These are phyloP conservation scores for Smittia aterrima DNA, from an alignment of 2,888 invertebrate species.

Conservation along the genomic window DNA sequence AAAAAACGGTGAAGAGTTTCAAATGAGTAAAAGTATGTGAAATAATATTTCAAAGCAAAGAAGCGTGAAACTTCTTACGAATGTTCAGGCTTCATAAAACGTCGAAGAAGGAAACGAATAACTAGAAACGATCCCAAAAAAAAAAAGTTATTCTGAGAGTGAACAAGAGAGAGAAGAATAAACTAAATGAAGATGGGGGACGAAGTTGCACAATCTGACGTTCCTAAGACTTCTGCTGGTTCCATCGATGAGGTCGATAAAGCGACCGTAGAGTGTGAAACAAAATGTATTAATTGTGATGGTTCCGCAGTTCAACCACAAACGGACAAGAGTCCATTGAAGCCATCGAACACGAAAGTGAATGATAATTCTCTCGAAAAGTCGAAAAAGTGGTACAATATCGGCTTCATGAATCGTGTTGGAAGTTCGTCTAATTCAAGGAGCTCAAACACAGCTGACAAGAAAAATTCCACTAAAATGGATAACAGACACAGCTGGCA, in stretches of 20 bases:
- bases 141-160: background rate
- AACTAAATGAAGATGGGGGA: slow-evolving; percentile 28
- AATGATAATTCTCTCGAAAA: slow-evolving; percentile 17
- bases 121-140: background rate
- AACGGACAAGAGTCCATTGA: slow-evolving; percentile 7
- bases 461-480: slow-evolving; percentile 19
- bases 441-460: slow-evolving; percentile 3
- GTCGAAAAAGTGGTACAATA: slow-evolving; percentile 29
- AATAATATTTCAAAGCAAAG: background rate
- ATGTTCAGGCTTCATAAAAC: background rate
- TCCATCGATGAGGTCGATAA: slow-evolving; percentile 25
- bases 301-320: background rate
- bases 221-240: slow-evolving; percentile 21
- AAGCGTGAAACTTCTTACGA: too few relatives aligned
- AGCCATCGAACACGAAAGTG: background rate
- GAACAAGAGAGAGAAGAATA: slow-evolving; percentile 8
- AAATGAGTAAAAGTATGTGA: background rate
- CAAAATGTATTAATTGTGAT: background rate
- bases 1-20: background rate
- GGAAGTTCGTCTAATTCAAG: background rate
- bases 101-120: background rate
- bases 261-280: background rate
- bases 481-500: slow-evolving; percentile 42
- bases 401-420: slow-evolving; percentile 30
- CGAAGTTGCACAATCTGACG: background rate